phyloP scores from a whole-genome alignment of 1,140 invertebrate genomes.

The Ganaspis sp. region DNA sequence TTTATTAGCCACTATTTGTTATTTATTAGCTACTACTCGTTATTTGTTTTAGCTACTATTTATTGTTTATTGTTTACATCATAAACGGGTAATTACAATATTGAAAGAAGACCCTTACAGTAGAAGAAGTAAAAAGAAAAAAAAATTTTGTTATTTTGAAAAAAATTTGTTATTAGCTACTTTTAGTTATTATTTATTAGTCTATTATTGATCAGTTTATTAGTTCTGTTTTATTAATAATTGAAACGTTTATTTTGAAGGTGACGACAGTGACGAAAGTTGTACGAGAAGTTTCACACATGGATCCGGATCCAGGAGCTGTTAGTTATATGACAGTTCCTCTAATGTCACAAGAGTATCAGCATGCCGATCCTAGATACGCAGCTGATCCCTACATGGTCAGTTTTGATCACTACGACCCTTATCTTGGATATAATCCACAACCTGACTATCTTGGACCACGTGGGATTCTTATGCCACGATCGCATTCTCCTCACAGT shows the following conservation, averaged over 20 bases:
- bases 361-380: slow-evolving; percentile 71
- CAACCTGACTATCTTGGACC: slow-evolving; percentile 72
- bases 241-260: slow-evolving; percentile 57
- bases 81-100: too few relatives aligned
- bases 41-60: too few relatives aligned
- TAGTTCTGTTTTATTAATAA: neutral
- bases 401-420: slow-evolving; percentile 74
- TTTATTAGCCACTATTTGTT: too few relatives aligned
- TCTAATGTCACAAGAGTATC: slow-evolving; percentile 74
- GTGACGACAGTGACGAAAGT: slow-evolving; percentile 82
- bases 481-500: slow-evolving; percentile 73
- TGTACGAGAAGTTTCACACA: slow-evolving; percentile 81
- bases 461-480: slow-evolving; percentile 74
- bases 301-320: slow-evolving; percentile 80
- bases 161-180: too few relatives aligned
- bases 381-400: slow-evolving; percentile 74
- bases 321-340: slow-evolving; percentile 75
- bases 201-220: too few relatives aligned
- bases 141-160: too few relatives aligned
- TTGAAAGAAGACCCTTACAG: too few relatives aligned
- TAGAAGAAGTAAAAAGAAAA: too few relatives aligned
- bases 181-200: too few relatives aligned
- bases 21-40: too few relatives aligned
- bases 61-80: too few relatives aligned
- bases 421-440: slow-evolving; percentile 71